Conservation (phyloP, 2,888 invertebrate genomes). For the Phalera bucephala region DNA sequence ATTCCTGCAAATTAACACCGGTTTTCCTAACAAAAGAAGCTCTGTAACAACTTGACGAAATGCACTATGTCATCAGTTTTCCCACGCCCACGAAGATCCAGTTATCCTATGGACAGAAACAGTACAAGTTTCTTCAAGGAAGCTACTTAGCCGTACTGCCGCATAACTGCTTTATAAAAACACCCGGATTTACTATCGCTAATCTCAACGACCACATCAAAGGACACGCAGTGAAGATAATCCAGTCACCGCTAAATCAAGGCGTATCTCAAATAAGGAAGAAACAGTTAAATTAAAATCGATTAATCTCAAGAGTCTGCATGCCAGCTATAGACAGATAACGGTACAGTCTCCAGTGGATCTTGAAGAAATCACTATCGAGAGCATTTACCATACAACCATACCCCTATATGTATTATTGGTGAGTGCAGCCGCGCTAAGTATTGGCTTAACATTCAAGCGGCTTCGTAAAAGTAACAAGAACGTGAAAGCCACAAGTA, state of each 20-base stretch:
- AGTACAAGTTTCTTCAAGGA: conserved; percentile 15
- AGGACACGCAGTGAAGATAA: conserved; percentile 1
- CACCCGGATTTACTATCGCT: conserved; percentile 11
- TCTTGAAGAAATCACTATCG: neutral
- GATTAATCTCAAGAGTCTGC: conserved; percentile 6
- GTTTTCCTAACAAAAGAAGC: conserved; percentile 9
- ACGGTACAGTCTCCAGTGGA: neutral
- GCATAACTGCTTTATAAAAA: conserved; percentile 5
- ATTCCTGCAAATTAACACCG: conserved; percentile 4
- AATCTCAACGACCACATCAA: conserved; percentile 4
- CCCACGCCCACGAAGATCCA: neutral
- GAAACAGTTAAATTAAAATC: conserved; percentile 4
- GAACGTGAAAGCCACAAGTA: too few relatives aligned
- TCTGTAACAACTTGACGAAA: conserved; percentile 22
- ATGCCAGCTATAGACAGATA: conserved; percentile 4
- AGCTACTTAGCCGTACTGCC: conserved; percentile 23
- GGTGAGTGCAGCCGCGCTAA: conserved; percentile 6
- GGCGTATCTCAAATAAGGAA: neutral
- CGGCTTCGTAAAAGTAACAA: too few relatives aligned
- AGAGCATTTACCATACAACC: conserved; percentile 12
- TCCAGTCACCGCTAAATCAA: neutral
- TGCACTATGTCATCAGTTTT: conserved; percentile 14
- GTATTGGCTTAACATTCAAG: too few relatives aligned
- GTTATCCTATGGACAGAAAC: conserved; percentile 19
- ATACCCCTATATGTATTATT: conserved; percentile 10